Base-by-base conservation (phyloP, 2,888 invertebrate species). In the Tetragonisca angustula region DNA sequence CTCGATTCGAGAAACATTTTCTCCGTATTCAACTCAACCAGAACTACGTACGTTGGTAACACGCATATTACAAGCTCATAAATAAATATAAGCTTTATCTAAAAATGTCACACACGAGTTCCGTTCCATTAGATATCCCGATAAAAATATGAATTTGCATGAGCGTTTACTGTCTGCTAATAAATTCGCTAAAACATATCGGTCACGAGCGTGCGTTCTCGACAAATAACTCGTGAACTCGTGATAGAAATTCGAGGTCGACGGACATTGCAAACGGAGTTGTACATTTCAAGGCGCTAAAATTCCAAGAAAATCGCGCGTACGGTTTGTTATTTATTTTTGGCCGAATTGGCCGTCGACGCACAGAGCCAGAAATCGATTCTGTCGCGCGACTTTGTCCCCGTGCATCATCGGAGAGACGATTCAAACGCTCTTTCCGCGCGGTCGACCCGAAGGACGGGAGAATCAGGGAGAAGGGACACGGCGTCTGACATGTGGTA, bases 401-500 rank as follows among this genome's bases (percentile, higher is more conserved):
- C 54, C 43, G 9, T 43, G 9, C 43, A 11, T 43, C 32, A 27
- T 64, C 75, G 67, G n/a, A 69, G 50, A 78, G 78, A 76, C 71
- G 61, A 36, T 54, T 43, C n/a, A n/a, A 43, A 54, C 76, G 76
- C 70, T 75, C 65, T 80, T 76, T 75, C 56, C 64, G 21, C 72
- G 61, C 62, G 56, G 19, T 54, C 32, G 32, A 19, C 15, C 0
- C 54, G 74, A 82, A 71, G 79, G 70, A 71, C 61, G 72, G 64
- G 56, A n/a, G 59, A n/a, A 61, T 27, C 36, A 70, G 59, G 59
- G 32, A 52, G 54, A 71, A 62, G 52, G n/a, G 27, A 52, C n/a
- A 15, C 50, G 56, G 74, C 67, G 67, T 76, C 76, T 76, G 81
- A 74, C 81, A 79, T 68, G 78, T 79, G 81, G 73, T 81, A 70